Percentiles rank a stretch among this genome's conserved stretches.
Evolutionary conservation across 1,140 invertebrate genomes (phyloP).

Genomic region (Lucilia cuprina): DNA sequence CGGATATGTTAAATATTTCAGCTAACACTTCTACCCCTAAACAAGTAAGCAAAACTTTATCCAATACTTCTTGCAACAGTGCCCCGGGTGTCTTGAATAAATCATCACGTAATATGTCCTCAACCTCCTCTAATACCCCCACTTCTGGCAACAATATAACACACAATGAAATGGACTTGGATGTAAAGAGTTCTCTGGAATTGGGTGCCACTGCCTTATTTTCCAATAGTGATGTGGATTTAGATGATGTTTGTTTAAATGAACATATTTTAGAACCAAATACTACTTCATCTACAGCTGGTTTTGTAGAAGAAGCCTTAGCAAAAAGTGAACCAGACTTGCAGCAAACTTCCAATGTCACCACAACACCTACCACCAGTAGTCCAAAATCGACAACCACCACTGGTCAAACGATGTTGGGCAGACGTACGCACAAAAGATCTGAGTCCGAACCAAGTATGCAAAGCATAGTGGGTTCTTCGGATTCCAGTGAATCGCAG

Average conservation of each 20-base stretch:
- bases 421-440: slow-evolving; percentile 58
- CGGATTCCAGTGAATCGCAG: slow-evolving; percentile 30
- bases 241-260: slow-evolving; percentile 79
- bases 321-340: slow-evolving; percentile 62
- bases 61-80: slow-evolving; percentile 35
- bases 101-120: not conserved
- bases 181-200: slow-evolving; percentile 64
- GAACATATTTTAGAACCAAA: slow-evolving; percentile 69
- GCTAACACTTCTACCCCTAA: slow-evolving; percentile 25
- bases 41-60: slow-evolving; percentile 21
- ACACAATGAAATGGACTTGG: slow-evolving; percentile 54
- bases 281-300: slow-evolving; percentile 33
- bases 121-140: not conserved
- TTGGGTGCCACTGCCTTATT: slow-evolving; percentile 78
- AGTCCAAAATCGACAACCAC: slow-evolving; percentile 36
- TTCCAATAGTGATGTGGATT: slow-evolving; percentile 88
- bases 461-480: slow-evolving; percentile 42
- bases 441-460: slow-evolving; percentile 63
- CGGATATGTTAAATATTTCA: not conserved
- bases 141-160: slow-evolving; percentile 29
- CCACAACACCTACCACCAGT: slow-evolving; percentile 1
- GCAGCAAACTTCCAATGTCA: slow-evolving; percentile 44
- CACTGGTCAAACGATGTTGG: slow-evolving; percentile 23
- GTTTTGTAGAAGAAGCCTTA: slow-evolving; percentile 56
- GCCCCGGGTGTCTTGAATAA: slow-evolving; percentile 25